These are phyloP conservation scores for Lydus trimaculatus DNA, from an alignment of 2,888 invertebrate genomes.

Conservation along the genomic window DNA sequence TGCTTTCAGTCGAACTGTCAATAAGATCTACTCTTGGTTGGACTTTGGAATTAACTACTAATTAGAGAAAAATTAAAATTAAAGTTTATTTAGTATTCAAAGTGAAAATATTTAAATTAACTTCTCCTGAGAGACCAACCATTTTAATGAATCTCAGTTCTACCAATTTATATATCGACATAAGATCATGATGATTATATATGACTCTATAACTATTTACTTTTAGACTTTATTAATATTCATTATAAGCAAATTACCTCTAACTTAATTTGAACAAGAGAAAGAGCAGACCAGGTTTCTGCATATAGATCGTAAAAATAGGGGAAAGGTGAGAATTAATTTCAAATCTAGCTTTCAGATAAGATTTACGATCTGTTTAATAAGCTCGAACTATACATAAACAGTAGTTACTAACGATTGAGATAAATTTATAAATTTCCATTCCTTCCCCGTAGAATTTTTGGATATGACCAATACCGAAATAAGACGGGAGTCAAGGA, in stretches of 20 bases:
- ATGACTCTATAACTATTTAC: neutral
- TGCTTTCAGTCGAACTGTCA: conserved; percentile 40
- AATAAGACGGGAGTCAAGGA: too few species aligned
- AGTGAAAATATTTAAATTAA: conserved; percentile 36
- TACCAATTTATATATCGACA: neutral
- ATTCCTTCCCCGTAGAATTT: neutral
- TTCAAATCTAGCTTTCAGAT: conserved; percentile 1
- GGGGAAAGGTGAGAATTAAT: neutral
- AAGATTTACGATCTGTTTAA: neutral
- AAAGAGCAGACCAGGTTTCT: neutral
- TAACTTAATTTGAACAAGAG: neutral
- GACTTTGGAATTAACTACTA: conserved; percentile 40
- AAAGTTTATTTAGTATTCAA: conserved; percentile 34
- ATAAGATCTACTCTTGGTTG: conserved; percentile 34
- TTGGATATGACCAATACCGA: too few species aligned
- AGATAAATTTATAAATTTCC: conserved; percentile 1
- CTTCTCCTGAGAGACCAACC: neutral
- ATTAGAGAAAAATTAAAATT: conserved; percentile 45
- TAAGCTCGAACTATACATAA: neutral
- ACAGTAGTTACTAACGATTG: neutral
- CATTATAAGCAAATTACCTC: neutral
- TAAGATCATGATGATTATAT: neutral
- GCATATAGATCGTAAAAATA: conserved; percentile 1
- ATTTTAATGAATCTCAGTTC: conserved; percentile 36
- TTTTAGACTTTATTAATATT: neutral